These are phyloP conservation scores for Anthoscopus minutus DNA, from an alignment of 2,113 vertebrate species.

Conservation along the genomic window DNA sequence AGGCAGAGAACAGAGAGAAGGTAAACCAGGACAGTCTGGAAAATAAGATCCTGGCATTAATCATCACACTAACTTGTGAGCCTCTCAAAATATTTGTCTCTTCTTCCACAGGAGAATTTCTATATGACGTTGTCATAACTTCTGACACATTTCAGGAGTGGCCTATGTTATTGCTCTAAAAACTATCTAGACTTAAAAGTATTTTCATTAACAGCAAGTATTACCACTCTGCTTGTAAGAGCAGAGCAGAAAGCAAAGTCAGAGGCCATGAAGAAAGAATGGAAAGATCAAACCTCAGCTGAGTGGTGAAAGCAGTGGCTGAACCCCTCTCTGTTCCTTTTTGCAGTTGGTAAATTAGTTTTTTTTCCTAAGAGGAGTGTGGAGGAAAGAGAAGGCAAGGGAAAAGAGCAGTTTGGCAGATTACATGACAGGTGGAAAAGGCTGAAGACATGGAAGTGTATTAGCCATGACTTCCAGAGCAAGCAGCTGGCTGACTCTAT, in stretches of 20 bases:
- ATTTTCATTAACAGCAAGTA: neutral
- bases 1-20: conserved; percentile 16
- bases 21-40: conserved; percentile 16
- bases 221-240: neutral
- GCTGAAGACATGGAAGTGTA: neutral
- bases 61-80: neutral
- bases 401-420: neutral
- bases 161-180: neutral
- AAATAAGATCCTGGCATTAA: conserved; percentile 37
- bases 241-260: neutral
- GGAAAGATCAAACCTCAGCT: neutral
- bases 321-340: neutral
- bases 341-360: neutral
- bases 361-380: neutral
- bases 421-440: neutral
- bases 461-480: neutral
- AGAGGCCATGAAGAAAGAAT: neutral
- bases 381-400: neutral
- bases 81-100: conserved; percentile 34
- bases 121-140: neutral
- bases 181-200: neutral
- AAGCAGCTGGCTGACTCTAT: neutral
- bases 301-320: neutral
- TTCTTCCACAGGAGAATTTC: conserved; percentile 5
- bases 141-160: neutral